A percentile compares a stretch with the other conserved stretches of the same genome.
Evolutionary conservation across 1,140 invertebrate species (phyloP).

Genomic region (Platorchestia sp.): DNA sequence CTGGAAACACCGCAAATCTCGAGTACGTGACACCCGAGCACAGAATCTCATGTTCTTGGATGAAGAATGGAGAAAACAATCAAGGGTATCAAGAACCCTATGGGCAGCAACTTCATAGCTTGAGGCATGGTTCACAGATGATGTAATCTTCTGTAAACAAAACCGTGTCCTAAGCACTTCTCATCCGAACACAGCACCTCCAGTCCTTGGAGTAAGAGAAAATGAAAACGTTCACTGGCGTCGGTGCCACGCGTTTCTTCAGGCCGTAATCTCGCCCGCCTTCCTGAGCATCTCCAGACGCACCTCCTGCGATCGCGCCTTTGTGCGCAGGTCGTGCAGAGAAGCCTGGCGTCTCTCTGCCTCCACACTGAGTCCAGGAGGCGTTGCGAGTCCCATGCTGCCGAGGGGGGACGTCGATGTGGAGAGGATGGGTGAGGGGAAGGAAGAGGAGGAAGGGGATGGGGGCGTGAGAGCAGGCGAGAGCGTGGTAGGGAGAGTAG

Average conservation of each 20-base stretch:
- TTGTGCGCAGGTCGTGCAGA: conserved; percentile 78
- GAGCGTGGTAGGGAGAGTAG: conserved; percentile 38
- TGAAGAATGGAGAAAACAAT: too few species aligned
- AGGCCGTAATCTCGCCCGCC: conserved; percentile 79
- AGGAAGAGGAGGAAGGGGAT: conserved; percentile 57
- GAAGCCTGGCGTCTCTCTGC: conserved; percentile 66
- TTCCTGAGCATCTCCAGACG: conserved; percentile 86
- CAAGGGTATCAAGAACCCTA: too few species aligned
- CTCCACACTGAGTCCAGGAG: conserved; percentile 58
- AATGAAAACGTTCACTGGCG: background rate
- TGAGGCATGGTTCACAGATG: too few species aligned
- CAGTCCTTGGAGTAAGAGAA: background rate
- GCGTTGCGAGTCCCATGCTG: conserved; percentile 59
- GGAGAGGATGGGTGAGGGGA: conserved; percentile 58
- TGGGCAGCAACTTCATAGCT: too few species aligned
- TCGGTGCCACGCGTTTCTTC: background rate
- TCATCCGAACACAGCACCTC: too few species aligned
- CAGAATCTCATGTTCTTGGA: too few species aligned
- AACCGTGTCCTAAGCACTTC: too few species aligned
- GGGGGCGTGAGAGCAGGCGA: conserved; percentile 58
- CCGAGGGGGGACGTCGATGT: conserved; percentile 61
- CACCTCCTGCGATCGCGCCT: conserved; percentile 92
- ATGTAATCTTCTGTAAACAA: too few species aligned
- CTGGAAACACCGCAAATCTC: too few species aligned
- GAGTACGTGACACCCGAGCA: too few species aligned